phyloP scores from a whole-genome alignment of 2,113 vertebrate genomes.

The Ranitomeya variabilis region DNA sequence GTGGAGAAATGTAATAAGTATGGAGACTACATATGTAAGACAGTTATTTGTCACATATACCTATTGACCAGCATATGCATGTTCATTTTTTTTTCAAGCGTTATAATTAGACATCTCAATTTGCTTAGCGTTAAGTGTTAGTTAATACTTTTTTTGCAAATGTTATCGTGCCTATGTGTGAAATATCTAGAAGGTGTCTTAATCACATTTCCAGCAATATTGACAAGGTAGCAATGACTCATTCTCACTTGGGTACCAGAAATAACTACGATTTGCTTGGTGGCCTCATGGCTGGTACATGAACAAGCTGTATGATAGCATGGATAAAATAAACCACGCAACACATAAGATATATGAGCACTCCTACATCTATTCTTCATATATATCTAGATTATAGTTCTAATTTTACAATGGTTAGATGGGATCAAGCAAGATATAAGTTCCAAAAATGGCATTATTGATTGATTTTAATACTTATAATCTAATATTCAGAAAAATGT shows the following conservation, averaged over 20 bases:
- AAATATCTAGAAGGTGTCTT: not conserved
- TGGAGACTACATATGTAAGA: too few species aligned
- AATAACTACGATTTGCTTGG: not conserved
- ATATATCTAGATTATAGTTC: not conserved
- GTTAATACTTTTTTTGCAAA: not conserved
- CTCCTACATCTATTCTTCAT: too few species aligned
- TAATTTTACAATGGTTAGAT: too few species aligned
- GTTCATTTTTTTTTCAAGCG: not conserved
- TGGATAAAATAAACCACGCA: not conserved
- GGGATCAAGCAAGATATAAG: too few species aligned
- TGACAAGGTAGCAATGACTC: conserved; percentile 19
- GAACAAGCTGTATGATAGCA: not conserved
- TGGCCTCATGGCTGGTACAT: not conserved
- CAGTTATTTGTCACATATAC: too few species aligned
- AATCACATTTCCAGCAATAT: conserved; percentile 11
- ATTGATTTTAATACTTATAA: too few species aligned
- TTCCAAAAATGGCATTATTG: too few species aligned
- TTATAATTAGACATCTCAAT: not conserved
- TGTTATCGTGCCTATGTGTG: conserved; percentile 26
- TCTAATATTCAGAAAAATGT: too few species aligned
- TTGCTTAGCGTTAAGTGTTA: not conserved
- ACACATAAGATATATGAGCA: not conserved
- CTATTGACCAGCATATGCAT: not conserved
- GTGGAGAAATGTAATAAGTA: too few species aligned
- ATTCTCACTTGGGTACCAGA: not conserved